These are phyloP conservation scores for Sinella curviseta DNA, from an alignment of 1,140 invertebrate genomes.

Conservation along the genomic window DNA sequence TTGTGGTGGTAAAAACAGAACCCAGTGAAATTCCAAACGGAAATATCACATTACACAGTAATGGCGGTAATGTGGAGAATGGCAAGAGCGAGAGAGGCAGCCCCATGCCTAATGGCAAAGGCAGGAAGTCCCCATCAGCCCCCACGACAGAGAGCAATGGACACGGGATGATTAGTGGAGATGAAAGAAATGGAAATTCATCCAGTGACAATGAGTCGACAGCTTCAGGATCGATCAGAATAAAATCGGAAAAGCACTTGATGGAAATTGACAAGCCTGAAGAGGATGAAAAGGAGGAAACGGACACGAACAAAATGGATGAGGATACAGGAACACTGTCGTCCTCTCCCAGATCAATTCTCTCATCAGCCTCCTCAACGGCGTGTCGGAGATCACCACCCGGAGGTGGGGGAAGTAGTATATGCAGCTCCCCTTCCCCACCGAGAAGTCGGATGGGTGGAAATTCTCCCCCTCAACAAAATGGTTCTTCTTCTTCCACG, in stretches of 20 bases:
- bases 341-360: constrained; percentile 15
- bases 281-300: constrained; percentile 32
- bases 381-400: constrained; percentile 16
- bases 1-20: constrained; percentile 44
- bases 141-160: constrained; percentile 19
- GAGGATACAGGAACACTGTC: constrained; percentile 20
- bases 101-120: neutral
- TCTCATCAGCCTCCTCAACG: constrained; percentile 20
- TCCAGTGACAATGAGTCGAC: constrained; percentile 23
- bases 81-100: neutral
- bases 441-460: constrained; percentile 11
- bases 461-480: neutral
- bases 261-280: constrained; percentile 25
- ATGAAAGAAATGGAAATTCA: constrained; percentile 19
- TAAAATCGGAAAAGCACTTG: constrained; percentile 36
- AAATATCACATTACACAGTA: neutral
- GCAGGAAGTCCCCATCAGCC: neutral
- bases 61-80: neutral
- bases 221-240: constrained; percentile 11
- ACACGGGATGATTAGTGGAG: neutral
- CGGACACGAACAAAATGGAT: constrained; percentile 27
- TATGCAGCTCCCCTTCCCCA: constrained; percentile 15
- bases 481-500: constrained; percentile 27
- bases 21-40: constrained; percentile 16
- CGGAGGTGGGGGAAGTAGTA: neutral